Base-by-base conservation (phyloP, 2,888 invertebrate genomes). In the Trissonchulus sp. region DNA sequence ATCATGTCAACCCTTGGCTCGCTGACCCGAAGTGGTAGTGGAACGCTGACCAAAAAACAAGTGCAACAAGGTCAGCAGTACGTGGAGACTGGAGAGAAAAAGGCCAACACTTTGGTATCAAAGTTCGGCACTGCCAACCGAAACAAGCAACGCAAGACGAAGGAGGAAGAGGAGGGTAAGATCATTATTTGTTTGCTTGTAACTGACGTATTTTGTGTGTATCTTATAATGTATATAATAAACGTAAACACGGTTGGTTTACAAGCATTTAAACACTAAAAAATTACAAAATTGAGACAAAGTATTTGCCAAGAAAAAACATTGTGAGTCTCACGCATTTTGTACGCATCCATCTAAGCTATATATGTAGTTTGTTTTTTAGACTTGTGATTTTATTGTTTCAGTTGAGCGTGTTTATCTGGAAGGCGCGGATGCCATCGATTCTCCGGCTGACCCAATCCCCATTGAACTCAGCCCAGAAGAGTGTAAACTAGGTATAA, bases 171-270 rank as follows among this genome's bases (percentile, higher is more conserved):
- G 82, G 94, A 94, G 87, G 71, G 33, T 35, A 69, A 33, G 35
- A 15, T 8, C 28, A 97, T 96, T 86, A 95, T 96, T 86, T 88
- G 96, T 79, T 93, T 94, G 18, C 93, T 97, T 87, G 92, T 97
- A 80, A 93, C 94, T 82, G 92, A 93, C 0, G 89, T 90, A 77
- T 93, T 93, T 0, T 89, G 91, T 78, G 92, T 92, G 77, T 92
- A 94, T 85, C 90, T 48, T 48, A 15, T 15, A 15, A n/a, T n/a
- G n/a, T n/a, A n/a, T n/a, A n/a, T n/a, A n/a, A n/a, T n/a, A n/a
- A n/a, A n/a, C n/a, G n/a, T n/a, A n/a, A n/a, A n/a, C n/a, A n/a
- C n/a, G n/a, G n/a, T n/a, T n/a, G n/a, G n/a, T n/a, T n/a, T n/a
- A n/a, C n/a, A n/a, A n/a, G n/a, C n/a, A n/a, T n/a, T n/a, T n/a